Base-by-base conservation (phyloP, 1,140 invertebrate genomes). In the Trichoplusia ni region DNA sequence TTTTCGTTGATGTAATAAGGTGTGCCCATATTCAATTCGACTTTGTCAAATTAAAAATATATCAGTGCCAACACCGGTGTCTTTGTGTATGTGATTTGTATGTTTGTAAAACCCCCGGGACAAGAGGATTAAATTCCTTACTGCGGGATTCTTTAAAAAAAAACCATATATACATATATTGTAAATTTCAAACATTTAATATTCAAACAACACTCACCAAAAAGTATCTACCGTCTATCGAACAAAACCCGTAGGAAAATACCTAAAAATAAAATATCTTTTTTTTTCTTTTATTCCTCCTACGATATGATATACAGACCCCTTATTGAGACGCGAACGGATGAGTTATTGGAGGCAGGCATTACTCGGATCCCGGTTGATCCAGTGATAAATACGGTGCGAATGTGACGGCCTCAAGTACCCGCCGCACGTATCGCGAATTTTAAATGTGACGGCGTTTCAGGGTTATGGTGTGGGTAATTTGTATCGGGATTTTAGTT, bases 301-400 rank as follows among this genome's bases (percentile, higher is more conserved):
- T 49, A 7, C 19, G n/a, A 62, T 13, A 73, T 73, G 69, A 73
- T 75, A 74, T 72, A 75, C 49, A 60, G 66, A 40, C 47, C 18
- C 9, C 64, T 64, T 79, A 79, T 79, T 73, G 75, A 75, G 76
- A 77, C 71, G 72, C 71, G 71, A 67, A 69, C 51, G 64, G 61
- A 77, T 81, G 75, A 84, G 71, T 77, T 79, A 82, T 82, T 61
- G 69, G 65, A 19, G 18, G 23, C 40, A 54, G 46, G 65, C 67
- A 69, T 69, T 60, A 47, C 35, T 16, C 51, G 56, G 53, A 61
- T 49, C 69, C 60, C 19, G 25, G 44, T 49, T 80, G 77, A 82
- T 81, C 80, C 79, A 76, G 71, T 82, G 82, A 84, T 81, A 80
- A 81, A 84, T 82, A 65, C 59, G 56, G 49, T 56, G 65, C 51